These are phyloP conservation scores for Gambusia affinis DNA, from an alignment of 2,113 vertebrate genomes.

Conservation along the genomic window DNA sequence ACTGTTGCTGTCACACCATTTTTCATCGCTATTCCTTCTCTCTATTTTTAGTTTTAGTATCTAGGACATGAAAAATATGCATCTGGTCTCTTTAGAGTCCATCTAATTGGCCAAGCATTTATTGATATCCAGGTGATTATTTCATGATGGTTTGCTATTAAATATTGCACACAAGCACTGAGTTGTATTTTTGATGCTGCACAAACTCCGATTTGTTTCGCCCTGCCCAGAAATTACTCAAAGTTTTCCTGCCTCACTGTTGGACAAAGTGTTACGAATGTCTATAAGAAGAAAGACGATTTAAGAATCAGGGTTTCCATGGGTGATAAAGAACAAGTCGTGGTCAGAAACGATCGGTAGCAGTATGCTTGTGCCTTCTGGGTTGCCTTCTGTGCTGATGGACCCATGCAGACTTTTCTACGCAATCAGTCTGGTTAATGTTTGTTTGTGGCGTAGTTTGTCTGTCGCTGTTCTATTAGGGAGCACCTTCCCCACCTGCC, in stretches of 20 bases:
- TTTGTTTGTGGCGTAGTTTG: background rate
- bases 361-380: background rate
- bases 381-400: background rate
- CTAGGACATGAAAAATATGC: too few species aligned
- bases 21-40: too few species aligned
- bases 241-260: background rate
- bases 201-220: too few species aligned
- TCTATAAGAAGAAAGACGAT: background rate
- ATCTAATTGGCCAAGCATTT: too few species aligned
- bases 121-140: too few species aligned
- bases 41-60: too few species aligned
- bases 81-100: too few species aligned
- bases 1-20: too few species aligned
- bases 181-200: too few species aligned
- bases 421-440: background rate
- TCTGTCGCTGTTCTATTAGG: conserved; percentile 6
- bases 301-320: background rate
- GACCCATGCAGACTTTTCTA: background rate
- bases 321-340: background rate
- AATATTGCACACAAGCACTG: too few species aligned
- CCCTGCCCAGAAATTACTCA: too few species aligned
- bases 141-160: too few species aligned
- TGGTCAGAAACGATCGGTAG: background rate
- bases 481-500: conserved; percentile 7
- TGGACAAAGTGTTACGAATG: background rate